A percentile compares a stretch with the other conserved stretches of the same genome.
Conservation (phyloP, 2,797 vertebrate genomes). For the Rhincodon typus region DNA sequence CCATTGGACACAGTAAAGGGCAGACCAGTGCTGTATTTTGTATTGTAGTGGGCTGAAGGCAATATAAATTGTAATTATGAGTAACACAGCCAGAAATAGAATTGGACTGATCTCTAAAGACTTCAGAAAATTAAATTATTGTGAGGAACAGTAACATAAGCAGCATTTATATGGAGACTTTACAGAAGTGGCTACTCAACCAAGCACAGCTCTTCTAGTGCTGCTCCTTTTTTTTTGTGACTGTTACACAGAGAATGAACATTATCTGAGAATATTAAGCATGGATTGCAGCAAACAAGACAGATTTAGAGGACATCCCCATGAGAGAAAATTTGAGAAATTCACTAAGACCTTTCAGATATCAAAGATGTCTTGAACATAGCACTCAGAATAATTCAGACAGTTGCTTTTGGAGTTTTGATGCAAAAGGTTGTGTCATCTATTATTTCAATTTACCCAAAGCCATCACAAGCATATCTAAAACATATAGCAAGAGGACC, state of each 20-base stretch:
- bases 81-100: constrained; percentile 15
- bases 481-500: not conserved
- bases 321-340: not conserved
- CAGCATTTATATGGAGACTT: not conserved
- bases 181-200: not conserved
- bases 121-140: constrained; percentile 30
- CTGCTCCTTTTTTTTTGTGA: not conserved
- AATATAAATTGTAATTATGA: constrained; percentile 12
- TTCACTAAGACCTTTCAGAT: not conserved
- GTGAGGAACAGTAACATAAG: not conserved
- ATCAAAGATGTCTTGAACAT: not conserved
- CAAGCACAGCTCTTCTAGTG: not conserved
- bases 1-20: not conserved
- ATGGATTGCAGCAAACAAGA: not conserved
- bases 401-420: not conserved
- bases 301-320: not conserved
- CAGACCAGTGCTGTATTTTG: not conserved
- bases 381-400: not conserved
- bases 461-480: not conserved
- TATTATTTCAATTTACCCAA: not conserved
- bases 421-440: not conserved
- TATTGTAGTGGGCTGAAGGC: not conserved
- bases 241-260: not conserved
- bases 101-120: constrained; percentile 24
- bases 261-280: not conserved